Evolutionary conservation across 2,888 invertebrate genomes (phyloP), one percentile per base, ranked within the genome.

Genomic region (Pristionchus entomophagus): DNA sequence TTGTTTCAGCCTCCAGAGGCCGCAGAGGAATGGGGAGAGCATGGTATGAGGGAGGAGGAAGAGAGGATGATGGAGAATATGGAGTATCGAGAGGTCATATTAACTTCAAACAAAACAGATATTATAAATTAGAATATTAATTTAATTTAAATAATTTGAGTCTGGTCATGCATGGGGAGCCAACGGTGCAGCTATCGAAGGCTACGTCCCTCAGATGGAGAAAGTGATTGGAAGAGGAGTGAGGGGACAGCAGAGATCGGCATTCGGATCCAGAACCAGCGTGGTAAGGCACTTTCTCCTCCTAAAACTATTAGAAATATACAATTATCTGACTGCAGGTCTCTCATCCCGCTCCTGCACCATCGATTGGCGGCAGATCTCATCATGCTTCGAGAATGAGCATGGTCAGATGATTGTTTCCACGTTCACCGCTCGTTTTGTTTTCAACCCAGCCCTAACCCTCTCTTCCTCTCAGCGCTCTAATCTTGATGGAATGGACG

Each of bases 331-430:
- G 35, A 17, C n/a, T n/a, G 19, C 69, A 69, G 69, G 69, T 19
- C 38, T 35, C 69, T 69, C 69, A 69, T 29, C 6, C 19, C 17
- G 69, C 29, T 38, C 17, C 14, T 4, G 22, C 19, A 4, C 38
- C 12, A 17, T 69, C 69, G 17, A 38, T 69, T 38, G 69, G 45
- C 4, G 45, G 26, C 6, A 45, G 49, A 77, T 77, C 77, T 45
- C 45, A 45, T 45, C 77, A 77, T 29, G 49, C 77, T 22, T 77
- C 77, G 2, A 77, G 77, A 77, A 45, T 77, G 77, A 77, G 77
- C 77, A 77, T 77, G 49, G 77, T 77, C 6, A 77, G 45, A 26
- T 14, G 14, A 45, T 3, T 35, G 38, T 38, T 69, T 32, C 29
- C 29, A 62, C 4, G 14, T 29, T 62, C 5, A 12, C 8, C 17